Evolutionary conservation across 2,113 vertebrate genomes (phyloP).

Genomic region (Cariama cristata): DNA sequence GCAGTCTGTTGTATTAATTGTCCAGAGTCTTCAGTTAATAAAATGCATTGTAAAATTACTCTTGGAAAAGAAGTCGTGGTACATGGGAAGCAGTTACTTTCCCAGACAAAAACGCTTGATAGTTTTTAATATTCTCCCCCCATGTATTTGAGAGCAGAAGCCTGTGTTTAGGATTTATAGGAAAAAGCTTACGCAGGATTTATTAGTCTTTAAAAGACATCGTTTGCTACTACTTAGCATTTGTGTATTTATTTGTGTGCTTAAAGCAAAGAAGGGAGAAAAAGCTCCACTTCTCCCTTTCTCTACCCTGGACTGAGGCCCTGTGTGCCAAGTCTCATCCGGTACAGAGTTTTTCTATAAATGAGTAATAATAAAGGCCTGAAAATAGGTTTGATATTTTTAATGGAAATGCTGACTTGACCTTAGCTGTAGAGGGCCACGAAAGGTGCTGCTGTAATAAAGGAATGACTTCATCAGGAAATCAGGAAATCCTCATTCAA

Average conservation of each 20-base stretch:
- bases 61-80: neutral
- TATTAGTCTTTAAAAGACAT: constrained; percentile 43
- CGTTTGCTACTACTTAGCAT: neutral
- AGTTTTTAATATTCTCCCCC: neutral
- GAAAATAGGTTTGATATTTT: constrained; percentile 46
- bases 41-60: constrained; percentile 36
- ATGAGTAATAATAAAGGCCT: constrained; percentile 49
- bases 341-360: constrained; percentile 19
- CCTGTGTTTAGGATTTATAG: constrained; percentile 26
- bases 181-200: constrained; percentile 15
- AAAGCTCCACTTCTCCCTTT: neutral
- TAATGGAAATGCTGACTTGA: constrained; percentile 69
- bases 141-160: neutral
- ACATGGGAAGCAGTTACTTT: constrained; percentile 23
- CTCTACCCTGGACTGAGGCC: neutral
- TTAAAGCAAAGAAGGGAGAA: neutral
- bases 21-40: neutral
- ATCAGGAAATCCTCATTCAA: constrained; percentile 83
- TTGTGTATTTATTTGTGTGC: constrained; percentile 5
- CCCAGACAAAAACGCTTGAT: neutral
- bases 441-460: constrained; percentile 71
- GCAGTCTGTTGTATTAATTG: neutral
- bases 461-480: constrained; percentile 82
- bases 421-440: constrained; percentile 53
- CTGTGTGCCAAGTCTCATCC: neutral